Evolutionary conservation across 1,140 invertebrate species (phyloP).

Genomic region (Dreissena rostriformis): DNA sequence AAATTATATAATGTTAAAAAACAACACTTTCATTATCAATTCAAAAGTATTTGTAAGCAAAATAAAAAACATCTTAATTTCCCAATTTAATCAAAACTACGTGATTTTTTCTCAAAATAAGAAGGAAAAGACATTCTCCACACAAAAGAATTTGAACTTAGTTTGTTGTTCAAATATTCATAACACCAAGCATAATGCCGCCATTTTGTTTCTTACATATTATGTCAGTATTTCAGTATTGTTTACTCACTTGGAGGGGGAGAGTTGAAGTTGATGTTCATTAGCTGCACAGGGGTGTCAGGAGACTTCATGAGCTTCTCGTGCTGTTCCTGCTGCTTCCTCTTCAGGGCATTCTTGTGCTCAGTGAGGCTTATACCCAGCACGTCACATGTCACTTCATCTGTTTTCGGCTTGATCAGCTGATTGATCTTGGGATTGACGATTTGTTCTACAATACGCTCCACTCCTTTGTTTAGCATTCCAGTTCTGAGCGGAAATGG

Average conservation of each 20-base stretch:
- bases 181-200: no score
- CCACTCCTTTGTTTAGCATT: constrained; percentile 91
- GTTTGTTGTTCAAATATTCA: no score
- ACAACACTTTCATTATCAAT: no score
- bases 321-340: constrained; percentile 70
- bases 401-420: constrained; percentile 94
- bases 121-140: no score
- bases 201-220: no score
- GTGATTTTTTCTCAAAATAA: no score
- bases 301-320: constrained; percentile 53
- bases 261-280: constrained; percentile 54
- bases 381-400: constrained; percentile 93
- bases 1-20: no score
- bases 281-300: constrained; percentile 47
- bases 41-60: no score
- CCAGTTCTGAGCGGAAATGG: constrained; percentile 86
- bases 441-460: constrained; percentile 96
- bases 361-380: constrained; percentile 87
- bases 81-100: no score
- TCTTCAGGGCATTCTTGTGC: constrained; percentile 67
- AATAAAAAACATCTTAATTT: no score
- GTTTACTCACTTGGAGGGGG: constrained; percentile 56
- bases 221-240: no score
- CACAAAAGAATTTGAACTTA: no score
- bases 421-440: constrained; percentile 94